Evolutionary conservation across 1,140 invertebrate species (phyloP), one percentile per base, ranked within the genome.

Genomic region (Neocloeon triangulifer): DNA sequence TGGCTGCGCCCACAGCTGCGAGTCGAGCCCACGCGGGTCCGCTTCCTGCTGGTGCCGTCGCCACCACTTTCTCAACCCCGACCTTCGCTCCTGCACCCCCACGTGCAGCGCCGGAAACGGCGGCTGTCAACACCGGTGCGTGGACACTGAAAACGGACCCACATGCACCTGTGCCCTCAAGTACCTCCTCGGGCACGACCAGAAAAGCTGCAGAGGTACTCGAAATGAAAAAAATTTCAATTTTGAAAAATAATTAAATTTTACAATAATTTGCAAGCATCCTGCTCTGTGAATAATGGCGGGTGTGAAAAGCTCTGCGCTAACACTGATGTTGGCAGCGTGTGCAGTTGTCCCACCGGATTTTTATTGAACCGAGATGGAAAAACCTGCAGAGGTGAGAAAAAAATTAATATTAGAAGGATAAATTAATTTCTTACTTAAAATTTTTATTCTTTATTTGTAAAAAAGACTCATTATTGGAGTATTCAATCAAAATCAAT

Each of bases 341-440:
- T 36, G 29, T 46, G 44, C 33, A 36, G 35, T 21, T 46, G 44
- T 31, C 42, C 40, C 5, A 22, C 17, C 25, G 54, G 52, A 6
- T 53, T 54, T 32, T 43, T 34, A 30, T 45, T 56, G 36, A 51
- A 40, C 43, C 47, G 48, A 6, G 50, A 55, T 29, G 50, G 58
- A 9, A 45, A 45, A 21, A 55, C 54, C 19, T 60, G 58, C 39
- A 40, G 41, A 37, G 56, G 58, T 50, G n/a, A n/a, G n/a, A n/a
- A n/a, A 43, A 36, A 16, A 12, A 23, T 33, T 15, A 21, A 25
- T 13, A 19, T 16, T n/a, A n/a, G n/a, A n/a, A n/a, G n/a, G n/a
- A n/a, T n/a, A n/a, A n/a, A n/a, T n/a, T n/a, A n/a, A n/a, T n/a
- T n/a, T n/a, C n/a, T n/a, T n/a, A n/a, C 14, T 32, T 16, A 19